A percentile compares a stretch with the other conserved stretches of the same genome.
Evolutionary conservation across 1,140 invertebrate species (phyloP).

Genomic region (Lordiphosa clarofinis): DNA sequence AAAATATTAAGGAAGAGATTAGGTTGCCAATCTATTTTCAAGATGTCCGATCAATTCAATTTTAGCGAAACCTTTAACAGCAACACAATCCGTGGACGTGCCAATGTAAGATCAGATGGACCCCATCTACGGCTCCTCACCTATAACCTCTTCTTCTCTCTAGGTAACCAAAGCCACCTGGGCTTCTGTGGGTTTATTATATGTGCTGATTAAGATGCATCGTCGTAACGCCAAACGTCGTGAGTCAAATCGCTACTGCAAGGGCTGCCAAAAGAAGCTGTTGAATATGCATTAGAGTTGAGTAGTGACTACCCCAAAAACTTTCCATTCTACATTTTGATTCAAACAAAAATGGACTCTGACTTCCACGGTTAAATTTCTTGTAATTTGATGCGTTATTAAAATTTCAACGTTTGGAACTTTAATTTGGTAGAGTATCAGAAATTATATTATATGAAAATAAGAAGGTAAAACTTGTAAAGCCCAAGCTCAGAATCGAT

Average conservation of each 20-base stretch:
- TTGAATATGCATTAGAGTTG: neutral
- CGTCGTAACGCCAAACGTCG: conserved; percentile 38
- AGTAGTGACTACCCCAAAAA: no score
- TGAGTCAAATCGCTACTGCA: conserved; percentile 44
- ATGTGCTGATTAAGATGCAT: conserved; percentile 47
- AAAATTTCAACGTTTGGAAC: no score
- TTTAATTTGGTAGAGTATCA: no score
- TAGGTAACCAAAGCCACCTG: conserved; percentile 83
- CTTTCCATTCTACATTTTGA: no score
- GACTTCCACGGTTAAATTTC: no score
- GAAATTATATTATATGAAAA: no score
- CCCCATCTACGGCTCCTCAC: neutral
- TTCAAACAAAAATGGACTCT: no score
- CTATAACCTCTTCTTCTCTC: conserved; percentile 16
- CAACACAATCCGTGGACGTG: conserved; percentile 51
- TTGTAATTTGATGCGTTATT: no score
- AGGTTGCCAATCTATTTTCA: neutral
- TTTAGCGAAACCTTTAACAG: conserved; percentile 42
- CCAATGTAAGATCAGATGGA: conserved; percentile 40
- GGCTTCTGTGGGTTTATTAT: conserved; percentile 46
- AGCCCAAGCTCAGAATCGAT: no score
- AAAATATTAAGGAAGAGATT: neutral
- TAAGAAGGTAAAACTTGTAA: no score
- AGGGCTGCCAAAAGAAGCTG: conserved; percentile 47
- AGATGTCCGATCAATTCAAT: conserved; percentile 38